A percentile compares a stretch with the other conserved stretches of the same genome.
Conservation (phyloP, 2,113 vertebrate species). For the Potamarius usumacintae region DNA sequence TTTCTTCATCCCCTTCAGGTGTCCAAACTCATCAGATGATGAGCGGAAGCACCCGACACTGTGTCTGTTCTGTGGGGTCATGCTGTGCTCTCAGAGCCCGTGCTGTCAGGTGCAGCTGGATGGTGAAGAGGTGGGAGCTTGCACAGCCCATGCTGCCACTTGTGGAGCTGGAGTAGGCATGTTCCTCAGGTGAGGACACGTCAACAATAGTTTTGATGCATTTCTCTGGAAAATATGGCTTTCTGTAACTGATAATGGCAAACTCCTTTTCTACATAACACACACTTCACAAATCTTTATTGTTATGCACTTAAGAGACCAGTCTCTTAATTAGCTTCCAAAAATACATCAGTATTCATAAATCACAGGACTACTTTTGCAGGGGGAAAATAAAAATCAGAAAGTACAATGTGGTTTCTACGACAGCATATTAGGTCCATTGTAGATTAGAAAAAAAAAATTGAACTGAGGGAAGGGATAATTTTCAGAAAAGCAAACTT, state of each 20-base stretch:
- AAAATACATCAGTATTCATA: neutral
- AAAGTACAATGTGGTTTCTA: neutral
- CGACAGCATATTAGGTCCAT: too few species aligned
- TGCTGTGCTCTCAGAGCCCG: constrained; percentile 91
- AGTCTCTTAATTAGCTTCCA: neutral
- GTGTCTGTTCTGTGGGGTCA: constrained; percentile 92
- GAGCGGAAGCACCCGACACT: constrained; percentile 91
- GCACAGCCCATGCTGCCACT: constrained; percentile 86
- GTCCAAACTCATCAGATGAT: constrained; percentile 88
- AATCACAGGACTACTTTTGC: neutral
- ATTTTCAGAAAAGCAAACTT: too few species aligned
- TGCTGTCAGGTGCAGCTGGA: constrained; percentile 91
- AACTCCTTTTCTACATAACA: neutral
- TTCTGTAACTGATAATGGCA: neutral
- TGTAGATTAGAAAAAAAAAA: too few species aligned
- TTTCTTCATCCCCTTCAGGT: constrained; percentile 67
- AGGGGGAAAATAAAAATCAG: neutral
- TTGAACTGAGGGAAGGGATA: too few species aligned
- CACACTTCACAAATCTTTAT: neutral
- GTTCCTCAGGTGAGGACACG: constrained; percentile 83
- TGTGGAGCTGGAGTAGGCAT: constrained; percentile 96
- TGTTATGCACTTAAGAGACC: neutral
- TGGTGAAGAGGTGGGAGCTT: constrained; percentile 90
- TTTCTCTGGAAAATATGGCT: neutral
- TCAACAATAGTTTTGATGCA: neutral